phyloP scores from a whole-genome alignment of 2,888 invertebrate genomes.

The Proisotoma minuta region DNA sequence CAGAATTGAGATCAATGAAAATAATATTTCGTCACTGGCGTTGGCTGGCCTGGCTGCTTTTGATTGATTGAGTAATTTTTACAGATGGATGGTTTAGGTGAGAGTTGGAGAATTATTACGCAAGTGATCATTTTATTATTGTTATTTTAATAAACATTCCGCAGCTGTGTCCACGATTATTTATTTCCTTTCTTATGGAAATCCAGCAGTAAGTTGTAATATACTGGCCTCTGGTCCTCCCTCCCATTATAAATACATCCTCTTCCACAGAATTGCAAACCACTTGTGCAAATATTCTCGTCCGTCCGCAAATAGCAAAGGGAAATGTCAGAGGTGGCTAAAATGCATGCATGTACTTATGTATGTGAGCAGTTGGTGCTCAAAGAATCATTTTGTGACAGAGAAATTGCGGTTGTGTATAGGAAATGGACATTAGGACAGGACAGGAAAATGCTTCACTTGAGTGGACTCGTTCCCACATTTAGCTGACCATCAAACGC shows the following conservation, averaged over 20 bases:
- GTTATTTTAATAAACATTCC: background rate
- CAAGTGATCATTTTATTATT: background rate
- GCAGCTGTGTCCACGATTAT: background rate
- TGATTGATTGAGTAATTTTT: background rate
- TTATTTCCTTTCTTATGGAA: background rate
- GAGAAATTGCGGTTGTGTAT: too few relatives aligned
- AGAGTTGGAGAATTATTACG: background rate
- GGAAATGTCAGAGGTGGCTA: too few relatives aligned
- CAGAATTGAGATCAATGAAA: background rate
- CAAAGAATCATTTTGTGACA: too few relatives aligned
- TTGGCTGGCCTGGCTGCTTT: background rate
- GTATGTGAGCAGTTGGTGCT: too few relatives aligned
- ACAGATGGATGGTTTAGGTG: background rate
- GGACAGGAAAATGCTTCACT: too few relatives aligned
- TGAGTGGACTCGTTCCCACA: too few relatives aligned
- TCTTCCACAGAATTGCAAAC: background rate
- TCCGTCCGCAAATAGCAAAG: background rate
- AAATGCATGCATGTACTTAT: too few relatives aligned
- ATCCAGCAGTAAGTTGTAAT: too few relatives aligned
- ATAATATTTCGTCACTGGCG: background rate
- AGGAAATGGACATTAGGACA: too few relatives aligned
- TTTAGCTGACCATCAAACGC: too few relatives aligned
- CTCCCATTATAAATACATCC: background rate
- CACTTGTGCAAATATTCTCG: background rate
- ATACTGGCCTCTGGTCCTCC: too few relatives aligned